Conservation (phyloP, 2,888 invertebrate species). For the Mermis nigrescens region DNA sequence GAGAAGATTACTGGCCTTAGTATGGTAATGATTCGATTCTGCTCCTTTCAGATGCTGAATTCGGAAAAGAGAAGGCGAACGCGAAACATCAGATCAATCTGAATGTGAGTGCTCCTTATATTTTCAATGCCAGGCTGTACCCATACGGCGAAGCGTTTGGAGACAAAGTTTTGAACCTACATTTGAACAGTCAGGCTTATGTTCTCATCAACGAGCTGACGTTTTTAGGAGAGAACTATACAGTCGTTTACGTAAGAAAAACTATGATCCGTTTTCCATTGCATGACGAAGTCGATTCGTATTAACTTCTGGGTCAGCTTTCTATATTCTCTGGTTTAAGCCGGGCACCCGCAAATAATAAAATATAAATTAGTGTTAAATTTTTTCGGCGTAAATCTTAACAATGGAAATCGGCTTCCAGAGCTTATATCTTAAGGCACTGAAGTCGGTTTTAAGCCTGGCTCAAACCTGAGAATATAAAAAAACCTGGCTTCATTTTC, state of each 20-base stretch:
- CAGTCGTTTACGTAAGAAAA: conserved; percentile 23
- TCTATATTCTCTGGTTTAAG: background rate
- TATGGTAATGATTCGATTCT: too few species aligned
- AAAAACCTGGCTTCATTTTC: too few species aligned
- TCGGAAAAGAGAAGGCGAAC: too few species aligned
- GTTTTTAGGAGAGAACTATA: conserved; percentile 22
- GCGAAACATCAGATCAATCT: too few species aligned
- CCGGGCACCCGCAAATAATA: background rate
- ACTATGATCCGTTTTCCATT: background rate
- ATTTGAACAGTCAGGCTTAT: conserved; percentile 14
- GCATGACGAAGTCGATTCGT: background rate
- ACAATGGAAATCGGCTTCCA: too few species aligned
- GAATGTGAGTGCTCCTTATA: too few species aligned
- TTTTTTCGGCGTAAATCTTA: too few species aligned
- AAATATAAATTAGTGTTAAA: background rate
- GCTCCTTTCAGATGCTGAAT: too few species aligned
- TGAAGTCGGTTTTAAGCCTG: too few species aligned
- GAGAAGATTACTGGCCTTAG: too few species aligned
- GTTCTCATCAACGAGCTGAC: conserved; percentile 21
- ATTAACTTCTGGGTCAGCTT: background rate
- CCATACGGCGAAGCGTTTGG: conserved; percentile 21
- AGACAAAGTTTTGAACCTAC: conserved; percentile 1
- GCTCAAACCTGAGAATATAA: too few species aligned
- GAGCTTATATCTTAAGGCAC: too few species aligned
- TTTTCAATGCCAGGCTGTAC: conserved; percentile 28